phyloP scores from a whole-genome alignment of 2,113 vertebrate genomes.

The Edolisoma coerulescens region DNA sequence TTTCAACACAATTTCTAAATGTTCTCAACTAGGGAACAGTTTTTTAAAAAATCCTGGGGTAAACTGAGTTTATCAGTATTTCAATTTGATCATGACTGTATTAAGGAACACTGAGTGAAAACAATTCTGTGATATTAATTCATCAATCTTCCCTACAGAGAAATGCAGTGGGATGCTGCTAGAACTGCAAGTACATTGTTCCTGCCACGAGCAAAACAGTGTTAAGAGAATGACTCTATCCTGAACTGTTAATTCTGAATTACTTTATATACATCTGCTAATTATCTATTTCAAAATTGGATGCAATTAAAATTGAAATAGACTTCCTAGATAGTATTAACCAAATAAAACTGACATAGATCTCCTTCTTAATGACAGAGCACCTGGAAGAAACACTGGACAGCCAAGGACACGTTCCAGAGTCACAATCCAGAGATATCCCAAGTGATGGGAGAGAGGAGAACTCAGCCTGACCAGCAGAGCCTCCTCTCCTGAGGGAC shows the following conservation, averaged over 20 bases:
- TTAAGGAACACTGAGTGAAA: neutral
- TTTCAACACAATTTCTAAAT: neutral
- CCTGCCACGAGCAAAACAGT: neutral
- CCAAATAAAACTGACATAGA: neutral
- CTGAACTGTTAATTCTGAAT: neutral
- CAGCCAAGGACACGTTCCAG: neutral
- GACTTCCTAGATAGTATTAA: neutral
- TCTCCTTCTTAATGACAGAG: neutral
- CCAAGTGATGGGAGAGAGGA: neutral
- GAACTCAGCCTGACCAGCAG: neutral
- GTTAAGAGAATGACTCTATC: neutral
- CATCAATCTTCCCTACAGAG: neutral
- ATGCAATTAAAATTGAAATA: neutral
- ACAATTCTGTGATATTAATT: neutral
- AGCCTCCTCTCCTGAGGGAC: neutral
- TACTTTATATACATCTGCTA: neutral
- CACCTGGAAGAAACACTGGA: rapidly evolving
- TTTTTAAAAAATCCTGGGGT: neutral
- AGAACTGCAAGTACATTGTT: neutral
- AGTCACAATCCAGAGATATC: neutral
- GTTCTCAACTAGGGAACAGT: neutral
- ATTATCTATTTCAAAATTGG: neutral
- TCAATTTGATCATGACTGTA: neutral
- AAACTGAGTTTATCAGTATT: neutral
- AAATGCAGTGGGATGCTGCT: neutral